Evolutionary conservation across 2,888 invertebrate species (phyloP).

Genomic region (Nemoura dubitans): DNA sequence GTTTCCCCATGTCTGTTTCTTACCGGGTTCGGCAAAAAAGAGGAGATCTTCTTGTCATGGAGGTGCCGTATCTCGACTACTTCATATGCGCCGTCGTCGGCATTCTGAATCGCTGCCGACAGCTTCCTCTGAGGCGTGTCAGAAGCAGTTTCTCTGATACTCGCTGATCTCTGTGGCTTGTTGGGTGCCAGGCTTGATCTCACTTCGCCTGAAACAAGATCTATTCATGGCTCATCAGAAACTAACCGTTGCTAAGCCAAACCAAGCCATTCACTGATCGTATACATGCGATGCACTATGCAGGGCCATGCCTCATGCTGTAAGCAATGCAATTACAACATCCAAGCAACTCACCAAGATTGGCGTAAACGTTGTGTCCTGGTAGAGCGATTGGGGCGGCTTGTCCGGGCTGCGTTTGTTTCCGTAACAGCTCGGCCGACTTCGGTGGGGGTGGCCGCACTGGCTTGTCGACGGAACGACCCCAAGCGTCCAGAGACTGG

Average conservation of each 20-base stretch:
- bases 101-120: conserved; percentile 57
- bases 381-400: conserved; percentile 50
- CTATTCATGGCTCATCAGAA: conserved; percentile 44
- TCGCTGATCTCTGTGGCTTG: conserved; percentile 86
- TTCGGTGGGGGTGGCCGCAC: conserved; percentile 79
- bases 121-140: conserved; percentile 68
- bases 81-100: conserved; percentile 55
- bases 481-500: conserved; percentile 63
- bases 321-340: background rate
- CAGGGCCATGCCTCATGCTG: background rate
- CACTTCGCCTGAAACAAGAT: conserved; percentile 73
- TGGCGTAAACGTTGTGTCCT: conserved; percentile 53
- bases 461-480: conserved; percentile 67
- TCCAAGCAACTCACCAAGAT: conserved; percentile 53
- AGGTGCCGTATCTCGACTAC: conserved; percentile 50
- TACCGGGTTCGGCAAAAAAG: conserved; percentile 27
- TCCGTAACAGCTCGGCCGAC: conserved; percentile 49
- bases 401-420: conserved; percentile 42
- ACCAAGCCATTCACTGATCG: background rate
- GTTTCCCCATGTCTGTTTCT: conserved; percentile 40
- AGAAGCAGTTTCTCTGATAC: conserved; percentile 70
- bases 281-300: background rate
- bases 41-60: conserved; percentile 27
- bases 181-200: conserved; percentile 82
- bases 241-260: conserved; percentile 29